Evolutionary conservation across 1,140 invertebrate genomes (phyloP), one percentile per base, ranked within the genome.

Genomic region (Eumeta japonica): DNA sequence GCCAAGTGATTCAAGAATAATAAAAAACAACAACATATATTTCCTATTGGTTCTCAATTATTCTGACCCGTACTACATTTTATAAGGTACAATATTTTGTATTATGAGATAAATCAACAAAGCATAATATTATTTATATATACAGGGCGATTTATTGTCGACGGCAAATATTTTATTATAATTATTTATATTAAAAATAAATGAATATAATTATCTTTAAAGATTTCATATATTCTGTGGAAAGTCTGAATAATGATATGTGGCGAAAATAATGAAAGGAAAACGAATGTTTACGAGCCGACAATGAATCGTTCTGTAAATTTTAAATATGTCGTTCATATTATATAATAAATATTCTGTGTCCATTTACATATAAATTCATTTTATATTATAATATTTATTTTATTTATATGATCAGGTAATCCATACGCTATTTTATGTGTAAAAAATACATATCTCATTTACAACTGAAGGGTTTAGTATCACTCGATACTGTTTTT

Each of bases 21-120:
- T 66, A 66, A 70, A 65, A 62, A 72, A 72, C 63, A 65, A 71
- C 63, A 72, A 72, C 67, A 67, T 72, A 65, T 72, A 70, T 70
- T 70, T 47, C 53, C 61, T 70, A 67, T 73, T 70, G 67, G 63
- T 70, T 67, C 62, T 62, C 56, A 62, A 62, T n/a, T n/a, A n/a
- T n/a, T n/a, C n/a, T n/a, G n/a, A n/a, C n/a, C n/a, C n/a, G n/a
- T n/a, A 62, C 40, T 53, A 52, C 62, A 55, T 46, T 54, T 49
- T 46, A 56, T 56, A 55, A 72, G 67, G 67, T 72, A 72, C 67
- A 67, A 60, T 65, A 55, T 63, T 62, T 58, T 71, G 61, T 65
- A 55, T 55, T 64, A 50, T 58, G 43, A 60, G 35, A 68, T 51
- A 66, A 72, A 72, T 58, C 58, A 72, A 72, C 65, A 67, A 72